A percentile compares a stretch with the other conserved stretches of the same genome.
phyloP scores from a whole-genome alignment of 2,113 vertebrate genomes.

The Phainopepla nitens region DNA sequence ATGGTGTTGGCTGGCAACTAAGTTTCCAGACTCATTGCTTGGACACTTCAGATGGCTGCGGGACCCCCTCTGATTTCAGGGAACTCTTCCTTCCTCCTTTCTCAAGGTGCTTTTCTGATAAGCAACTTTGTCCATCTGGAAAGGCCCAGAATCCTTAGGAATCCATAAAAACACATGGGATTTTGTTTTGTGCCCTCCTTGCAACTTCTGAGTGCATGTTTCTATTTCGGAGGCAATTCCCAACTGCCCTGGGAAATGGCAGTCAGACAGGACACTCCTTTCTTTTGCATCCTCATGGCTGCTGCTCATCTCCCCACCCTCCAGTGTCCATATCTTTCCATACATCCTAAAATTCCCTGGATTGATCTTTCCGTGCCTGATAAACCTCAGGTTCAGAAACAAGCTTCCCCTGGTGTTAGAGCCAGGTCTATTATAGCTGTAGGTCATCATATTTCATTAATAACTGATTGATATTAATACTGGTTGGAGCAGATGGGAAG shows the following conservation, averaged over 20 bases:
- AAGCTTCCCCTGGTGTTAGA: background rate
- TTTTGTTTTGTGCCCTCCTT: background rate
- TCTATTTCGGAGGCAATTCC: fast-evolving
- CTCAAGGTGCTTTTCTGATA: background rate
- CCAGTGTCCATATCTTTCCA: background rate
- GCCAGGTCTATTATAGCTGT: background rate
- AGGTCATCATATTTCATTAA: constrained; percentile 16
- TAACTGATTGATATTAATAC: constrained; percentile 26
- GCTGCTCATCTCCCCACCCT: background rate
- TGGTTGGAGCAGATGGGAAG: background rate
- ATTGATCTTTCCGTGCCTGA: background rate
- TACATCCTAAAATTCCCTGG: background rate
- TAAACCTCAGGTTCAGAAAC: background rate
- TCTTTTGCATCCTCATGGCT: background rate
- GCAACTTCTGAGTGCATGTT: background rate
- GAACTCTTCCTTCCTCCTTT: background rate
- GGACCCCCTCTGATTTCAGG: background rate
- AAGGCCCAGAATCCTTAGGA: background rate
- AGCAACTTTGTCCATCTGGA: background rate
- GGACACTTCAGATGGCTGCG: background rate
- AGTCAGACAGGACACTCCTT: background rate
- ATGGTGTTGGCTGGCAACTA: background rate
- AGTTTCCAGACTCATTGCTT: background rate
- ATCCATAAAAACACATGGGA: background rate
- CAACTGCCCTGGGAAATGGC: background rate